Conservation (phyloP, 2,113 vertebrate genomes). For the Carettochelys insculpta region DNA sequence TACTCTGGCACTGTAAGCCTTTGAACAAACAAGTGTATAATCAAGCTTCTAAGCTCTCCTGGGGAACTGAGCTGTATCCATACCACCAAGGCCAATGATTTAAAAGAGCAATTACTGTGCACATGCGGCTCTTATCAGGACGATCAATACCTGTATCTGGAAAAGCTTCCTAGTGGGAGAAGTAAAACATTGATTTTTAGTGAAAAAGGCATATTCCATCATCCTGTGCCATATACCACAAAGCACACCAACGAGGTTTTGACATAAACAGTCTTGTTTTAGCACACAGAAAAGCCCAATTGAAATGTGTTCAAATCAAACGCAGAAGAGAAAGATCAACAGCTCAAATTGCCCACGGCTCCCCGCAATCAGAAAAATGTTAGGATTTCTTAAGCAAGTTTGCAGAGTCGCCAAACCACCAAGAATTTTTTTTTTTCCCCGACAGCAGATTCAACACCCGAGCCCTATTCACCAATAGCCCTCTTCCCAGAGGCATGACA, state of each 20-base stretch:
- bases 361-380: no score
- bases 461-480: not conserved
- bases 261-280: not conserved
- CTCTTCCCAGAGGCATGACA: not conserved
- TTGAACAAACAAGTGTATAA: not conserved
- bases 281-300: not conserved
- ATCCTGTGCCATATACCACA: constrained; percentile 70
- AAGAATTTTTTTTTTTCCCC: not conserved
- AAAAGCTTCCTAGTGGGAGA: constrained; percentile 9
- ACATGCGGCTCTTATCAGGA: not conserved
- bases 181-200: constrained; percentile 29
- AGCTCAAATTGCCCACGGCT: no score
- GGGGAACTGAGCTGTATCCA: not conserved
- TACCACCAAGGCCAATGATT: not conserved
- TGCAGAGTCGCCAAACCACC: not conserved
- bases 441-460: not conserved
- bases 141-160: not conserved
- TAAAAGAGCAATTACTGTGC: not conserved
- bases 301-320: not conserved
- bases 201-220: constrained; percentile 55
- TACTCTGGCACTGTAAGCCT: not conserved
- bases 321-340: not conserved
- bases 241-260: not conserved
- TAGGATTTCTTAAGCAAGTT: not conserved
- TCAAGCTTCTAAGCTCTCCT: not conserved